Evolutionary conservation across 2,888 invertebrate species (phyloP).

Genomic region (Odontocerum albicorne): DNA sequence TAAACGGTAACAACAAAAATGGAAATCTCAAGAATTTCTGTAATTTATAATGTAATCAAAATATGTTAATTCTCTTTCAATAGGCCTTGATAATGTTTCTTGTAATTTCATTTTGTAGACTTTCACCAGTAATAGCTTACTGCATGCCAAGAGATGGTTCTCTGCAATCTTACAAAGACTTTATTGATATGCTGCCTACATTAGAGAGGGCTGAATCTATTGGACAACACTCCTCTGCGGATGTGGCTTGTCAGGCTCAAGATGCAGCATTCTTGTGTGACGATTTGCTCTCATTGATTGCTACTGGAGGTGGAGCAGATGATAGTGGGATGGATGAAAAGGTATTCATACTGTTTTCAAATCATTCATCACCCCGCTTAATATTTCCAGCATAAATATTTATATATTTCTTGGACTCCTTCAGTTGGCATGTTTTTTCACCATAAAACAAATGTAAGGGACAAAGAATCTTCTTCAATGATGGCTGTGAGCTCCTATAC

Average conservation of each 20-base stretch:
- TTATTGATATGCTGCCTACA: conserved; percentile 74
- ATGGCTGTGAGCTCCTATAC: no score
- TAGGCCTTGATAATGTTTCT: no score
- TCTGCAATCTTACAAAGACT: conserved; percentile 78
- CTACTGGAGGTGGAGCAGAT: conserved; percentile 54
- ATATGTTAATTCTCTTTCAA: no score
- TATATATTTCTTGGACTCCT: no score
- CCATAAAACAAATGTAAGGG: conserved; percentile 1
- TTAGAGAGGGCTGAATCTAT: conserved; percentile 85
- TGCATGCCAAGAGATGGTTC: conserved; percentile 83
- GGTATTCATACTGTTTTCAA: no score
- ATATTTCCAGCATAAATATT: no score
- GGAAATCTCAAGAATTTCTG: no score
- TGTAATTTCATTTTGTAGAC: conserved; percentile 48
- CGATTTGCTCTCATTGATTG: conserved; percentile 76
- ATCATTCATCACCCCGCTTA: no score
- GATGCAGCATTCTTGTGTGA: conserved; percentile 76
- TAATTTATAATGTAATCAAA: no score
- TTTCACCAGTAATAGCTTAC: conserved; percentile 75
- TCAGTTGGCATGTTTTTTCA: no score
- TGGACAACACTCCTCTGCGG: conserved; percentile 89
- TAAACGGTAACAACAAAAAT: no score
- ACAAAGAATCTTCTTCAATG: no score
- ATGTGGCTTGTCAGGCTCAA: conserved; percentile 82
- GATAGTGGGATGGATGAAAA: conserved; percentile 62